Evolutionary conservation across 2,888 invertebrate genomes (phyloP).

Genomic region (Pherbina coryleti): DNA sequence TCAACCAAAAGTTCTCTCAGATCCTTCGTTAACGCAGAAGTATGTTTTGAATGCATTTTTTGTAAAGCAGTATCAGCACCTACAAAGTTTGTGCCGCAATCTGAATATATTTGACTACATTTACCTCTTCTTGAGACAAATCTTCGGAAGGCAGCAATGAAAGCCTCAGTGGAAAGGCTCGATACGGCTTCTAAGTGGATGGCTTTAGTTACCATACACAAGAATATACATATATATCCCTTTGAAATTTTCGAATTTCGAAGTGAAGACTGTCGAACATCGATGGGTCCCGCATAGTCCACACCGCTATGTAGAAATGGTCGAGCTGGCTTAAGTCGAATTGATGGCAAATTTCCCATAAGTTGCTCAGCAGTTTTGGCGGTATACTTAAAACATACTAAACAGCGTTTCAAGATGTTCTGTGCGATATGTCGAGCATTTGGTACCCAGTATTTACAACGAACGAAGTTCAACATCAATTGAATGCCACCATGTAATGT

Average conservation of each 20-base stretch:
- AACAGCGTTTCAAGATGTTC: slow-evolving; percentile 37
- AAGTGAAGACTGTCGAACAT: slow-evolving; percentile 31
- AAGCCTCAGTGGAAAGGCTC: too few relatives aligned
- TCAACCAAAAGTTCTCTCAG: too few relatives aligned
- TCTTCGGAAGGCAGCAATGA: too few relatives aligned
- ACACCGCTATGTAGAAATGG: slow-evolving; percentile 35
- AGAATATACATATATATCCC: slow-evolving; percentile 34
- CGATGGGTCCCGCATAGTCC: slow-evolving; percentile 44
- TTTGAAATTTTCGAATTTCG: slow-evolving; percentile 22
- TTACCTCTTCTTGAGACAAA: too few relatives aligned
- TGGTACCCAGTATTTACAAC: too few relatives aligned
- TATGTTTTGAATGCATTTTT: too few relatives aligned
- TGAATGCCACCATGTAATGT: too few relatives aligned
- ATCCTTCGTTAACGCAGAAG: too few relatives aligned
- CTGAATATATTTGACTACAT: neutral
- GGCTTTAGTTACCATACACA: slow-evolving; percentile 26
- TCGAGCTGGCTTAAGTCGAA: slow-evolving; percentile 13
- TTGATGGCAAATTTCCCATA: slow-evolving; percentile 44
- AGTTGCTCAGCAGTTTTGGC: slow-evolving; percentile 31
- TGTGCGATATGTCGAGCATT: too few relatives aligned
- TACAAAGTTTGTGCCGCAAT: neutral
- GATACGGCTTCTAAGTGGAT: slow-evolving; percentile 9
- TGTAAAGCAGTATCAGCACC: neutral
- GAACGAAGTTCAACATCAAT: too few relatives aligned
- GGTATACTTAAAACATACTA: slow-evolving; percentile 41